Percentiles rank a stretch among this genome's conserved stretches.
phyloP scores from a whole-genome alignment of 2,113 vertebrate genomes.

The Percina caprodes region DNA sequence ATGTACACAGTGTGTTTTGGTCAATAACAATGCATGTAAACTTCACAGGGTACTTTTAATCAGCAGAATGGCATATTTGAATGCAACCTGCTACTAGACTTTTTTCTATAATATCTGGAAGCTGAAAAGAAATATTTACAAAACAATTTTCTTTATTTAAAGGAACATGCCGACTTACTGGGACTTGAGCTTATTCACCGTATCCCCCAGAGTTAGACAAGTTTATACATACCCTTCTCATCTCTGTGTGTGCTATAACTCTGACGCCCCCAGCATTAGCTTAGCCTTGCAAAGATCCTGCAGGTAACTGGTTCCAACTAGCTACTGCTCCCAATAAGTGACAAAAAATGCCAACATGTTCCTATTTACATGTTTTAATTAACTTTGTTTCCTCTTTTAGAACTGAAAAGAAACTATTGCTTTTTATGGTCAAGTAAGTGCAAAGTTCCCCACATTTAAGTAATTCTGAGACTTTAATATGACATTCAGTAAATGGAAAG shows the following conservation, averaged over 20 bases:
- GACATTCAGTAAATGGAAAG: slow-evolving; percentile 8
- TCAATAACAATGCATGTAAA: not conserved
- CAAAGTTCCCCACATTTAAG: not conserved
- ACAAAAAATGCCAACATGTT: too few relatives aligned
- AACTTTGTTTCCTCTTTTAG: not conserved
- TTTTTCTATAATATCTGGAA: not conserved
- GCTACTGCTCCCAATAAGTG: too few relatives aligned
- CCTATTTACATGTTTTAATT: not conserved
- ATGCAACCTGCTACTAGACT: not conserved
- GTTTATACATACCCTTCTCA: too few relatives aligned
- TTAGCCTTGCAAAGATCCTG: too few relatives aligned
- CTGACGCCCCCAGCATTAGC: too few relatives aligned
- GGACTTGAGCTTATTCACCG: too few relatives aligned
- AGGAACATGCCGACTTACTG: not conserved
- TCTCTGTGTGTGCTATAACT: too few relatives aligned
- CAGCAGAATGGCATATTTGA: not conserved
- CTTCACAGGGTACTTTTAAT: not conserved
- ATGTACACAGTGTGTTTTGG: not conserved
- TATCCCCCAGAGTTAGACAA: too few relatives aligned
- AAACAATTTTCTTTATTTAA: not conserved
- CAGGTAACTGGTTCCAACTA: too few relatives aligned
- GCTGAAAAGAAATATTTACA: not conserved
- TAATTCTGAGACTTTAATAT: not conserved
- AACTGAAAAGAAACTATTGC: not conserved
- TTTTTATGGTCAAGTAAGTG: not conserved